Evolutionary conservation across 1,140 invertebrate genomes (phyloP), one percentile per base, ranked within the genome.

Genomic region (Calosoma granatense): DNA sequence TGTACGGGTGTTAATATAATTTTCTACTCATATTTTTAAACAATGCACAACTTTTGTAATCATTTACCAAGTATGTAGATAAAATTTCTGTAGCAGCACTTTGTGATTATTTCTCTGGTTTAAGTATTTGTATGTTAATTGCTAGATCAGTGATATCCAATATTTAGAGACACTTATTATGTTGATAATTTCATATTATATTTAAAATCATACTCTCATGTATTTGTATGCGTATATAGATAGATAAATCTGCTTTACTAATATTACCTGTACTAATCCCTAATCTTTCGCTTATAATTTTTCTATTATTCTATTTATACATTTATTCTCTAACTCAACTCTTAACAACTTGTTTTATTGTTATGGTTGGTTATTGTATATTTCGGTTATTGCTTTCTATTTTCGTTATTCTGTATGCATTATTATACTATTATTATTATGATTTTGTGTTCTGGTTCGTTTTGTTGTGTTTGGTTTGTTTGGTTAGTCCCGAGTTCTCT

Each of bases 401-500:
- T 56, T 51, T 20, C 23, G 41, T 56, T 23, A 39, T 15, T 43
- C 20, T 56, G n/a, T n/a, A n/a, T 43, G 23, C 12, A 6, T 51
- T 51, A 51, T 4, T n/a, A n/a, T 6, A 15, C 4, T 51, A 17
- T 51, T 51, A n/a, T 15, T 51, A n/a, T 56, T 22, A 30, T 43
- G 20, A 57, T 51, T 47, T 55, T 43, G 36, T 56, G 30, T 61
- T 51, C 55, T 60, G 61, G 62, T 59, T 72, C 66, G 66, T 62
- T 65, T 67, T 47, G 62, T 67, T 70, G 66, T 61, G 63, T 69
- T 68, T 65, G 63, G 66, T 75, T 64, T 63, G 65, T 69, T 72
- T 72, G 68, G 68, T 77, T 76, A 84, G 81, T 80, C 86, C 85
- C 76, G 86, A 88, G 83, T 87, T 88, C 81, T 87, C 86, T 87